Conservation (phyloP, 2,888 invertebrate species). For the Lasioglossum zephyrum region DNA sequence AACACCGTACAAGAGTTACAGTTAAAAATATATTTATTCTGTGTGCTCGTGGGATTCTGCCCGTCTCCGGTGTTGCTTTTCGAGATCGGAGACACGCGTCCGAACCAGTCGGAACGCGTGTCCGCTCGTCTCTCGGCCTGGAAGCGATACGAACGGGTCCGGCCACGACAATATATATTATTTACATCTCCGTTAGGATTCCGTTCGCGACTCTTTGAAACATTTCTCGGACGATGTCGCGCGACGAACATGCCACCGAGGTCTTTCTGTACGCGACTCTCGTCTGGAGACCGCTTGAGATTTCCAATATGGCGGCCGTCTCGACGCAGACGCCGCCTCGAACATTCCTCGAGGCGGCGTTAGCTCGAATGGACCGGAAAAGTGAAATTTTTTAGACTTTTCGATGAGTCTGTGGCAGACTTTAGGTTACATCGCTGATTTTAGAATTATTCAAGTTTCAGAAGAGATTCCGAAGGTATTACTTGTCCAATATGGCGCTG, state of each 20-base stretch:
- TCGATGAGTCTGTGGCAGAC: no score
- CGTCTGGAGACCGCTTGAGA: background rate
- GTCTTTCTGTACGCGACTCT: background rate
- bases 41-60: background rate
- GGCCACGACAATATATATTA: slow-evolving; percentile 4
- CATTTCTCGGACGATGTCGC: background rate
- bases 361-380: no score
- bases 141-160: slow-evolving; percentile 7
- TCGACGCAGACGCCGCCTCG: background rate
- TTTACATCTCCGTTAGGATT: background rate
- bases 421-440: no score
- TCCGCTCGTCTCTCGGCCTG: background rate
- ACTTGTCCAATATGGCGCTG: no score
- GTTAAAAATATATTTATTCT: slow-evolving; percentile 4
- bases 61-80: background rate
- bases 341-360: no score
- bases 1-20: background rate
- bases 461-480: no score
- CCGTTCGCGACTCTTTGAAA: background rate
- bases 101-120: slow-evolving; percentile 48
- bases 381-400: no score
- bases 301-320: background rate
- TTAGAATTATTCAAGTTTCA: no score
- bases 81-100: slow-evolving; percentile 4
- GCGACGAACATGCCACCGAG: background rate